Percentiles rank a stretch among this genome's conserved stretches.
phyloP scores from a whole-genome alignment of 1,140 invertebrate species.

The Phthorimaea operculella region DNA sequence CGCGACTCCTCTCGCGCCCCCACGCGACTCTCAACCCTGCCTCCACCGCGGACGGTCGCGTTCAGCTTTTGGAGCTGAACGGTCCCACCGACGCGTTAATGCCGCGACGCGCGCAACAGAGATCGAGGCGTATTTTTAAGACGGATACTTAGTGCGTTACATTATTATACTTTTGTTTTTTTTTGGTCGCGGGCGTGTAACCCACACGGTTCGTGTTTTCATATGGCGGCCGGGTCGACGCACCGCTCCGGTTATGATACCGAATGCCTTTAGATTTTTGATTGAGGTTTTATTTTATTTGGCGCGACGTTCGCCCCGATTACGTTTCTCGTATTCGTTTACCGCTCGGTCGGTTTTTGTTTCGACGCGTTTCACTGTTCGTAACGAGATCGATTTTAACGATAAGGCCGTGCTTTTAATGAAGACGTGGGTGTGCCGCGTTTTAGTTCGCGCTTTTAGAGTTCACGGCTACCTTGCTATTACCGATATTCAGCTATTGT shows the following conservation, averaged over 20 bases:
- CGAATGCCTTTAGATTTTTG: conserved; percentile 59
- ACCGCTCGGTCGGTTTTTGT: conserved; percentile 55
- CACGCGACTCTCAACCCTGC: conserved; percentile 18
- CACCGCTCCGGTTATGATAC: conserved; percentile 58
- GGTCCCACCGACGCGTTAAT: conserved; percentile 42
- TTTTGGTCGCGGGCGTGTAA: conserved; percentile 39
- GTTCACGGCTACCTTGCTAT: conserved; percentile 1
- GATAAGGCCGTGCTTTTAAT: conserved; percentile 55
- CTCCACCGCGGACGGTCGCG: conserved; percentile 3
- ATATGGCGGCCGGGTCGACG: conserved; percentile 53
- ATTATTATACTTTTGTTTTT: conserved; percentile 60
- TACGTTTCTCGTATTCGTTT: conserved; percentile 61
- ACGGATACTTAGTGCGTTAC: conserved; percentile 62
- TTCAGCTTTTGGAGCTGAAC: conserved; percentile 14
- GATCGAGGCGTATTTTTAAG: conserved; percentile 61
- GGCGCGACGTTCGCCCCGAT: conserved; percentile 46
- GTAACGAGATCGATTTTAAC: conserved; percentile 60
- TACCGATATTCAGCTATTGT: not conserved
- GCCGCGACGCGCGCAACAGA: conserved; percentile 49
- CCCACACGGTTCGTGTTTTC: conserved; percentile 40
- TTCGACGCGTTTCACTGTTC: conserved; percentile 57
- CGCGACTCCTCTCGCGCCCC: conserved; percentile 13
- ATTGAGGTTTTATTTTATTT: conserved; percentile 63
- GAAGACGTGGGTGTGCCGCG: conserved; percentile 54
- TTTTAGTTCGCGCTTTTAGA: conserved; percentile 13